Conservation (phyloP, 1,140 invertebrate species). For the Tetramorium simillimum region DNA sequence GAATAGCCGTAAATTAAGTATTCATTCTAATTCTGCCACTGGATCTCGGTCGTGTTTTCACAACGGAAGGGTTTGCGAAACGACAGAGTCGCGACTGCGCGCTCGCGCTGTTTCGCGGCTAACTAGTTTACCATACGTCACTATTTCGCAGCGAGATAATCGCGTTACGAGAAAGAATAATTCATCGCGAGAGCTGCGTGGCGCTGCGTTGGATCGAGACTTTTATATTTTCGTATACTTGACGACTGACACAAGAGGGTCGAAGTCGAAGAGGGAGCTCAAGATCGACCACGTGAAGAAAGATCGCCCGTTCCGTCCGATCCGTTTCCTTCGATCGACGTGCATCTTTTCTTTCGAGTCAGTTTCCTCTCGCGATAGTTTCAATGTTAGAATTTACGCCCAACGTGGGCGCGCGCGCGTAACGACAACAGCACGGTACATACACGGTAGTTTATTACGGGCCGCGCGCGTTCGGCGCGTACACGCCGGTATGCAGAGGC, state of each 20-base stretch:
- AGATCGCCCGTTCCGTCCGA: background rate
- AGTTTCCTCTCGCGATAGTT: background rate
- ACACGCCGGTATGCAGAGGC: slow-evolving; percentile 40
- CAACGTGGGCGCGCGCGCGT: too few species aligned
- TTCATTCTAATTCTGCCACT: background rate
- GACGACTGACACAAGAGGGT: background rate
- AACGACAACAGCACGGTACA: background rate
- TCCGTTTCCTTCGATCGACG: background rate
- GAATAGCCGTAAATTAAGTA: slow-evolving; percentile 25
- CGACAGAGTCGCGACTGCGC: background rate
- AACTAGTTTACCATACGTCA: slow-evolving; percentile 20
- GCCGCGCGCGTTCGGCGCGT: slow-evolving; percentile 47
- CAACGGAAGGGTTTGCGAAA: background rate
- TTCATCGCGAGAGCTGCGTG: background rate
- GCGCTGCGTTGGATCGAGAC: background rate
- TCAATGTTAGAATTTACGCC: background rate
- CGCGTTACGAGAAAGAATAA: slow-evolving; percentile 26
- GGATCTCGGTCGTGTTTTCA: slow-evolving; percentile 26
- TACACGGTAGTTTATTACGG: slow-evolving; percentile 35
- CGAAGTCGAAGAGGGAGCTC: background rate
- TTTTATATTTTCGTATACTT: background rate
- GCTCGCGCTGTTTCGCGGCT: background rate
- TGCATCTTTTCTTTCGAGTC: background rate
- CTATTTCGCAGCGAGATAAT: slow-evolving; percentile 16
- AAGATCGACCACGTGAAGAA: slow-evolving; percentile 19